Evolutionary conservation across 1,140 invertebrate species (phyloP), one percentile per base, ranked within the genome.

Genomic region (Drepana arcuata): DNA sequence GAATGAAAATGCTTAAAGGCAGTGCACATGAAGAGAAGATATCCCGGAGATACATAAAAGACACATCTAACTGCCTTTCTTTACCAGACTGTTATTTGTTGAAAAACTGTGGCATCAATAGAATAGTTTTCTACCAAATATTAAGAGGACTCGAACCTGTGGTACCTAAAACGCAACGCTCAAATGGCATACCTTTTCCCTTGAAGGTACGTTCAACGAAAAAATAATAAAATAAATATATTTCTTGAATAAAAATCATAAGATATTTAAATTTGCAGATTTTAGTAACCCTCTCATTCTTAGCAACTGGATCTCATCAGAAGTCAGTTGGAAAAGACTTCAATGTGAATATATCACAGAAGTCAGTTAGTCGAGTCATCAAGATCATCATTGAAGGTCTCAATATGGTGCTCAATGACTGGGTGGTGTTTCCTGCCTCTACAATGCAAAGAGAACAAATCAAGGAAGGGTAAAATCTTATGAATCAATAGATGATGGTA

Each of bases 401-500:
- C 0, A 67, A 63, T 39, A 28, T 45, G 13, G 47, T 61, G 1
- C 34, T 67, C 1, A 34, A 64, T 33, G 37, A 61, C 18, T 61
- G 54, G 47, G 31, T 67, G 4, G 34, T 58, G 11, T 67, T 67
- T 32, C 63, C 59, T 3, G 34, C 46, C 16, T 43, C 34, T 30
- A 14, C 35, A n/a, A 10, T 28, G 12, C 55, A 63, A 23, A 58
- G 59, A 25, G 42, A 53, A 16, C 33, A 53, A 25, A 50, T 67
- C 4, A 67, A 67, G 41, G 56, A 61, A 41, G 63, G 63, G 63
- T 67, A 37, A 37, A n/a, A n/a, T n/a, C n/a, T n/a, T n/a, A n/a
- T n/a, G n/a, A n/a, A n/a, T n/a, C n/a, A n/a, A n/a, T n/a, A n/a
- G n/a, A n/a, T n/a, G n/a, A n/a, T n/a, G n/a, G n/a, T n/a, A n/a